A percentile compares a stretch with the other conserved stretches of the same genome.
These are phyloP conservation scores for Numida meleagris DNA, from an alignment of 2,113 vertebrate genomes.

Conservation along the genomic window DNA sequence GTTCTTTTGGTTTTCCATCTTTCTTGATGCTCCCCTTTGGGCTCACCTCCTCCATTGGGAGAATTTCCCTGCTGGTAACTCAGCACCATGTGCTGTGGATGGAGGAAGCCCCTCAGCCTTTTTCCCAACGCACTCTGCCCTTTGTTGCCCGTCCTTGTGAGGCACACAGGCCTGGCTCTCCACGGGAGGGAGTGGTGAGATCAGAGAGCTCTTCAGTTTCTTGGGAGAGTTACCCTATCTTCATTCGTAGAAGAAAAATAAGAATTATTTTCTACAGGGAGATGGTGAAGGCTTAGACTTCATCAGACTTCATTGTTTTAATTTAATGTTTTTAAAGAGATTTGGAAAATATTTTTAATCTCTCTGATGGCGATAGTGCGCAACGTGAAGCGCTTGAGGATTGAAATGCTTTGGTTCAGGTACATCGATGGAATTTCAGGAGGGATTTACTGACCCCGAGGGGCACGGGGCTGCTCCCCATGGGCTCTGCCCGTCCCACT, in stretches of 20 bases:
- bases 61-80: no score
- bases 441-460: neutral
- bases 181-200: neutral
- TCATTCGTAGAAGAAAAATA: neutral
- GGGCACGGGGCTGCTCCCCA: no score
- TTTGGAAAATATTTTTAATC: neutral
- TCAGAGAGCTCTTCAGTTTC: neutral
- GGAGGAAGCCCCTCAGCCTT: no score
- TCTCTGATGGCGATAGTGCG: neutral
- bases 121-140: no score
- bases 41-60: neutral
- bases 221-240: neutral
- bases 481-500: neutral
- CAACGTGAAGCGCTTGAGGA: neutral
- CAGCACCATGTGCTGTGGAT: neutral
- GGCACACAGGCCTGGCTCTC: neutral
- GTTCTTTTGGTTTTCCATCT: neutral
- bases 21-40: neutral
- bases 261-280: neutral
- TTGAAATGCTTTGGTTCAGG: neutral
- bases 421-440: rapidly evolving
- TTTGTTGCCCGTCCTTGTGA: no score
- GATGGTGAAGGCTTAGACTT: neutral
- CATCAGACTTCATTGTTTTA: neutral
- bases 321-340: neutral